Conservation (phyloP, 2,113 vertebrate genomes). For the Anoura caudifer region DNA sequence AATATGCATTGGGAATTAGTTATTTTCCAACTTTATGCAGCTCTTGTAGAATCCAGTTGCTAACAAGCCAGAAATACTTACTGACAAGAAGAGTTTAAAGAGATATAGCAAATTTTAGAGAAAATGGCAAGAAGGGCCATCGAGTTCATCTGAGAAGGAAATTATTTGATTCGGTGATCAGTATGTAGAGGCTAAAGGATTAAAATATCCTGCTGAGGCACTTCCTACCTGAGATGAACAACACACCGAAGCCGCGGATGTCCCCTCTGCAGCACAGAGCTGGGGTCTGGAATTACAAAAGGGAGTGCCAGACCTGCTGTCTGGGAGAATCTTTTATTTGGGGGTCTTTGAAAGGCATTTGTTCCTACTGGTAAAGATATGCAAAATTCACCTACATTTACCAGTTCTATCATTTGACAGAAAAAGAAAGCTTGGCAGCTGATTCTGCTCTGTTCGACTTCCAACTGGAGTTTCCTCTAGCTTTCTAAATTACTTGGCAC, state of each 20-base stretch:
- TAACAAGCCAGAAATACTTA: constrained; percentile 2
- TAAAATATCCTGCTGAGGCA: background rate
- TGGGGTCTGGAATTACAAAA: background rate
- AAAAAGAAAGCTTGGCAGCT: constrained; percentile 50
- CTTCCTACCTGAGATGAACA: background rate
- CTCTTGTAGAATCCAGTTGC: background rate
- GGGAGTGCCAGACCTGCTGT: background rate
- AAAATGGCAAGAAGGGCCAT: background rate
- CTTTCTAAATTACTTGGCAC: constrained; percentile 65
- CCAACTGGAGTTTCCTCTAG: constrained; percentile 43
- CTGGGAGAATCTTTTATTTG: background rate
- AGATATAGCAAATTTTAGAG: background rate
- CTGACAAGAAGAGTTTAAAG: constrained; percentile 1
- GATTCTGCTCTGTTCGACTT: background rate
- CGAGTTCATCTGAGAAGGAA: background rate
- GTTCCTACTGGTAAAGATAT: background rate
- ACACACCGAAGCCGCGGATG: background rate
- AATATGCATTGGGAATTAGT: constrained; percentile 61
- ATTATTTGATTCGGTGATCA: background rate
- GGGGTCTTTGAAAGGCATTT: background rate
- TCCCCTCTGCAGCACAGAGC: background rate
- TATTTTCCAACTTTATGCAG: constrained; percentile 42
- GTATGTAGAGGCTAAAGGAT: background rate
- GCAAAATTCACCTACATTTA: constrained; percentile 5
- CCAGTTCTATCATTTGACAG: constrained; percentile 21